Evolutionary conservation across 1,140 invertebrate species (phyloP).

Genomic region (Caerostris extrusa): DNA sequence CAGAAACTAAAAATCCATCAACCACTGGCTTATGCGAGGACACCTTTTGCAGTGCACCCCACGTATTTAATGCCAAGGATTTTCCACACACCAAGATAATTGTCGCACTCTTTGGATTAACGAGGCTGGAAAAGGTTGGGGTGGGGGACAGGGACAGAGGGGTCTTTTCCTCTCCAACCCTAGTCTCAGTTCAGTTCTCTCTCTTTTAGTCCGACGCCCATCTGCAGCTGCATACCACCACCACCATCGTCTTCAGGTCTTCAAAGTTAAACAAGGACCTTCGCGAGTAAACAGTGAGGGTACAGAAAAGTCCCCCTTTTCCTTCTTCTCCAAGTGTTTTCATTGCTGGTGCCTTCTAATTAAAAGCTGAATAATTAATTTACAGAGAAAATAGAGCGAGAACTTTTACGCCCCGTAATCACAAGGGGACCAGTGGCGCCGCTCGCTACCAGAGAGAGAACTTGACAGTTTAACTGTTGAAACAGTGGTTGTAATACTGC

Average conservation of each 20-base stretch:
- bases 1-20: slow-evolving; percentile 74
- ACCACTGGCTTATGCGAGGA: slow-evolving; percentile 15
- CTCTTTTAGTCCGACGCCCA: slow-evolving; percentile 50
- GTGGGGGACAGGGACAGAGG: neutral
- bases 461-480: slow-evolving; percentile 76
- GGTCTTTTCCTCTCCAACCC: neutral
- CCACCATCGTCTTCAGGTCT: slow-evolving; percentile 38
- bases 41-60: slow-evolving; percentile 26
- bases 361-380: slow-evolving; percentile 76
- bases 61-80: slow-evolving; percentile 59
- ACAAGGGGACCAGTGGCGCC: slow-evolving; percentile 36
- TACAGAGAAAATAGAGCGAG: slow-evolving; percentile 76
- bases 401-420: slow-evolving; percentile 69
- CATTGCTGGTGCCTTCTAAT: slow-evolving; percentile 68
- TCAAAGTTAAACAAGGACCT: slow-evolving; percentile 73
- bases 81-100: slow-evolving; percentile 74
- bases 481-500: slow-evolving; percentile 70
- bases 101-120: slow-evolving; percentile 74
- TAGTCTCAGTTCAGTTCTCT: neutral
- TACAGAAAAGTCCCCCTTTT: slow-evolving; percentile 68
- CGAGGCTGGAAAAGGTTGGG: neutral
- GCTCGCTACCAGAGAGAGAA: neutral
- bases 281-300: slow-evolving; percentile 67
- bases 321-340: slow-evolving; percentile 75
- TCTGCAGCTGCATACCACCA: slow-evolving; percentile 29